Base-by-base conservation (phyloP, 2,113 vertebrate species). In the Myodes glareolus region DNA sequence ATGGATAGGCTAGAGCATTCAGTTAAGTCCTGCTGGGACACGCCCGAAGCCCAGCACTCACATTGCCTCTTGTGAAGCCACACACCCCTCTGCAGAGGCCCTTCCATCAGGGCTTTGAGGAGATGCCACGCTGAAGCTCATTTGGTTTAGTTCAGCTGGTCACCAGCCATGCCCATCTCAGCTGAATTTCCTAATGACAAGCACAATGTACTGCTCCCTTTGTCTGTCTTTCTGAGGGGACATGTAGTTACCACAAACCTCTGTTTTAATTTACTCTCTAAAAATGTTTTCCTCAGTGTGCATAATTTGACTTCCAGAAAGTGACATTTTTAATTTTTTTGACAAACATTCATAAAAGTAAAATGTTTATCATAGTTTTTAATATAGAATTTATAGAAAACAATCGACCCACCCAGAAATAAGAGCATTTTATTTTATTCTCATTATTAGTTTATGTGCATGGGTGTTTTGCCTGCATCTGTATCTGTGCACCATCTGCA, bases 231-330 rank as follows among this genome's bases (percentile, higher is more conserved):
- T 85, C 68, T 67, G 67, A 77, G 50, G 39, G 16, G 16, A 67
- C 45, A 91, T 90, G 39, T 31, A 70, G 75, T 92, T 70, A 72
- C 42, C 55, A 47, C 16, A 13, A 58, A n/a, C 88, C 58, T 93
- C 33, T 88, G 33, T 70, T 65, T 55, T 9, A 19, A 86, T 90
- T 92, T 86, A 29, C 21, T 95, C 82, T 78, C 47, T 90, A 92
- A 84, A 91, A 80, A 92, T 55, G 17, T 91, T 33, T 52, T 85
- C 19, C 42, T 70, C 47, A 68, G 90, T 94, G 31, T 77, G 19
- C 25, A 63, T 70, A 76, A 93, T 90, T 93, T 45, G 33, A 91
- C 91, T 70, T 78, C 84, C 39, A 84, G 39, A 80, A 91, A 92
- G 52, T 72, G 82, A 81, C 19, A 17, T 80, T 92, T 94, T 67